Base-by-base conservation (phyloP, 1,140 invertebrate species). In the Caenorhabditis tropicalis region DNA sequence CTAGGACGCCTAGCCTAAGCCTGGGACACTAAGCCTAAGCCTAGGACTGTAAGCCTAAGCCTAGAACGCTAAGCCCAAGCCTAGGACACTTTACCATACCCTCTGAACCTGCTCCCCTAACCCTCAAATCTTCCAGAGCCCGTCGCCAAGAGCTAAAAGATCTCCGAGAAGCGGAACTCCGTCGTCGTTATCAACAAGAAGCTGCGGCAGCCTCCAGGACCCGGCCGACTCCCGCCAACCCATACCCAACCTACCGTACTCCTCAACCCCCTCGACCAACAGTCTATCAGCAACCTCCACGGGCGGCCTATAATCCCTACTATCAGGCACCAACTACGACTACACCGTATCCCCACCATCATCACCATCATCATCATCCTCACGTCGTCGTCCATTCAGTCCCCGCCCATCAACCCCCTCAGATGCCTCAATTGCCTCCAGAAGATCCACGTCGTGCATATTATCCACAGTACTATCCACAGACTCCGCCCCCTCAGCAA, bases 71-170 rank as follows among this genome's bases (percentile, higher is more conserved):
- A n/a, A n/a, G n/a, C n/a, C n/a, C n/a, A n/a, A n/a, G n/a, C n/a
- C n/a, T n/a, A n/a, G n/a, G n/a, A n/a, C n/a, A n/a, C n/a, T n/a
- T n/a, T n/a, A n/a, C n/a, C n/a, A n/a, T n/a, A n/a, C n/a, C n/a
- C n/a, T n/a, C n/a, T n/a, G n/a, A n/a, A n/a, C n/a, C n/a, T n/a
- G n/a, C n/a, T n/a, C n/a, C n/a, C n/a, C n/a, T n/a, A n/a, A n/a
- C n/a, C n/a, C 5, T 27, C 5, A 2, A 7, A 27, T 29, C 19
- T 74, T 74, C 10, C 65, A 74, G 65, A 74, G 65, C 65, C 19
- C 65, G 65, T 12, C 65, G 65, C 21, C 65, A 74, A 46, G 65
- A 74, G n/a, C 36, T 74, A 2, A 74, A 74, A 46, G n/a, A 24
- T 9, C 65, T 74, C n/a, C 65, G 65, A 1, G 65, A 33, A 15